These are phyloP conservation scores for Oophaga pumilio DNA, from an alignment of 2,113 vertebrate genomes.

Conservation along the genomic window DNA sequence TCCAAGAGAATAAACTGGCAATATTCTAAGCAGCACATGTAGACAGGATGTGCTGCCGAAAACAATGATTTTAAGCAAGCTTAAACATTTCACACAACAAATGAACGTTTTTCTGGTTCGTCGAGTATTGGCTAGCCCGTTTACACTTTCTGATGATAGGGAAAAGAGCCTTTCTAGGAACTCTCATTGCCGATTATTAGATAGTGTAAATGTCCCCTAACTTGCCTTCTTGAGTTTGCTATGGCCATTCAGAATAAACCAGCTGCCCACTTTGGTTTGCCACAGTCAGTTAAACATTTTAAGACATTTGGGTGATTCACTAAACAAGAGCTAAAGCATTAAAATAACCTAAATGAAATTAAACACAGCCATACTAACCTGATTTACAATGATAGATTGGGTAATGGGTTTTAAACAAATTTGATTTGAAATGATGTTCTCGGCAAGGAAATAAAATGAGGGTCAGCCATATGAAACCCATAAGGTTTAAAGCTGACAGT, in stretches of 20 bases:
- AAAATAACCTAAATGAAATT: slow-evolving; percentile 53
- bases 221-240: background rate
- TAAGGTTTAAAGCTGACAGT: slow-evolving; percentile 54
- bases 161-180: no score
- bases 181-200: no score
- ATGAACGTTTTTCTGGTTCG: no score
- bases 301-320: slow-evolving; percentile 42
- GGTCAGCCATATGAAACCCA: slow-evolving; percentile 56
- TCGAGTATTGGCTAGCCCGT: no score
- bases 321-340: slow-evolving; percentile 52
- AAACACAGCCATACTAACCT: slow-evolving; percentile 44
- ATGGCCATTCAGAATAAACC: slow-evolving; percentile 6
- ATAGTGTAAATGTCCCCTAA: background rate
- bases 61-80: no score
- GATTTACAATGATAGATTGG: slow-evolving; percentile 54
- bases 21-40: no score
- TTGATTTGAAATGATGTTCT: slow-evolving; percentile 54
- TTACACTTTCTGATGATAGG: no score
- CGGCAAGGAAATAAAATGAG: slow-evolving; percentile 51
- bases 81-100: no score
- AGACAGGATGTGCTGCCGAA: no score
- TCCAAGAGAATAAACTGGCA: no score
- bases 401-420: slow-evolving; percentile 56
- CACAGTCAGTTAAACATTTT: slow-evolving; percentile 34
- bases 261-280: slow-evolving; percentile 37